Conservation (phyloP, 2,113 vertebrate species). For the Lucifuga dentata region DNA sequence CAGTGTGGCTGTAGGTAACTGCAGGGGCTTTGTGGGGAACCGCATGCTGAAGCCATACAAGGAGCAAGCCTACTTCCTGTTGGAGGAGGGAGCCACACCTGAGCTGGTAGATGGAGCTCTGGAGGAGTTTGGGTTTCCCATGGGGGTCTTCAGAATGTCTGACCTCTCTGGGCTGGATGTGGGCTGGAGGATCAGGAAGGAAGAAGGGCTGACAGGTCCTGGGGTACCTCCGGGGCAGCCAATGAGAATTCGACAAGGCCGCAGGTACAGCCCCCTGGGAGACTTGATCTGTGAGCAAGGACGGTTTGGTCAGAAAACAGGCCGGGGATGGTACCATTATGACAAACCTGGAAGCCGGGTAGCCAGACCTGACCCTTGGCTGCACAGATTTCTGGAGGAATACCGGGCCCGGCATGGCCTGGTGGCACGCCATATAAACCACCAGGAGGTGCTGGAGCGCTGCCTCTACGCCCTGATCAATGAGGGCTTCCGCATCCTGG, state of each 20-base stretch:
- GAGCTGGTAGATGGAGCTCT: constrained; percentile 86
- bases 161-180: constrained; percentile 93
- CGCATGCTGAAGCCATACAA: constrained; percentile 85
- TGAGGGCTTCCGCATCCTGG: constrained; percentile 90
- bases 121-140: constrained; percentile 91
- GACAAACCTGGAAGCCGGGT: constrained; percentile 82
- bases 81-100: constrained; percentile 92
- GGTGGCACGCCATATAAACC: constrained; percentile 74
- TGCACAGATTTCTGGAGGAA: constrained; percentile 83
- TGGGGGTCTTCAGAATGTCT: constrained; percentile 89
- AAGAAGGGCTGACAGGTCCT: constrained; percentile 77
- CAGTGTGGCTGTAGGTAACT: constrained; percentile 92
- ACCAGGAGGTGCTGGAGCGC: constrained; percentile 90
- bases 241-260: constrained; percentile 73
- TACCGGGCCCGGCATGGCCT: constrained; percentile 85
- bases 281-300: constrained; percentile 90
- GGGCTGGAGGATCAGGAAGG: constrained; percentile 88
- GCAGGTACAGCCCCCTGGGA: constrained; percentile 88
- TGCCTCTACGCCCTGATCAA: constrained; percentile 90
- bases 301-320: constrained; percentile 90
- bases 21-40: constrained; percentile 92
- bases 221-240: constrained; percentile 64
- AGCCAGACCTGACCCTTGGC: constrained; percentile 86
- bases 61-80: constrained; percentile 85
- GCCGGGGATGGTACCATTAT: constrained; percentile 91